Percentiles rank a stretch among this genome's conserved stretches.
Evolutionary conservation across 2,113 vertebrate species (phyloP).

Genomic region (Solenodon paradoxus): DNA sequence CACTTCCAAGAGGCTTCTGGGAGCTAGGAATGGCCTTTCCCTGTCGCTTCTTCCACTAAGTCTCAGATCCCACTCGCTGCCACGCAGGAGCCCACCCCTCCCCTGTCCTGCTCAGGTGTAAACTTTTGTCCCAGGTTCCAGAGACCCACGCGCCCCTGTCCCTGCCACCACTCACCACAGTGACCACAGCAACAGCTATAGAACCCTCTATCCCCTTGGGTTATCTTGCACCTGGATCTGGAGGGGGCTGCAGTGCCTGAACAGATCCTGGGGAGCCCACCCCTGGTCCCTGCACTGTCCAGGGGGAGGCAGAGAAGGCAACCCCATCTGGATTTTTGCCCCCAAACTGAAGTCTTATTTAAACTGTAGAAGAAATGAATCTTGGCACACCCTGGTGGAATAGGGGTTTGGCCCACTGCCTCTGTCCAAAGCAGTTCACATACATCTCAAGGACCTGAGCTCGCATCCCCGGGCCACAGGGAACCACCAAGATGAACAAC

Average conservation of each 20-base stretch:
- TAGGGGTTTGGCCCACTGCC: too few relatives aligned
- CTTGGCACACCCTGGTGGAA: too few relatives aligned
- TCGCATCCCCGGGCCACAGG: too few relatives aligned
- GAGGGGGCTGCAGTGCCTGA: background rate
- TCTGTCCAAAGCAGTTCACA: too few relatives aligned
- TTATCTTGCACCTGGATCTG: background rate
- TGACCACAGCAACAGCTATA: too few relatives aligned
- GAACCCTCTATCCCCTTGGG: background rate
- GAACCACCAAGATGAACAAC: too few relatives aligned
- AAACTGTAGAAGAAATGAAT: too few relatives aligned
- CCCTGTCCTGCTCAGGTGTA: background rate
- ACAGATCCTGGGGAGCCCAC: background rate
- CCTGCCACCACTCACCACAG: background rate
- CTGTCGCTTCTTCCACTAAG: background rate
- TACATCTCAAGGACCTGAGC: too few relatives aligned
- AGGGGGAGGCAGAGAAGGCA: background rate
- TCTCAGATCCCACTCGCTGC: background rate
- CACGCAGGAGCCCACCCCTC: background rate
- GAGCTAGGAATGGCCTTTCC: background rate
- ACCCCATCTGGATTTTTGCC: background rate
- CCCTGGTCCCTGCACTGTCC: background rate
- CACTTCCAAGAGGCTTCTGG: background rate
- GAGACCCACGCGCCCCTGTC: background rate
- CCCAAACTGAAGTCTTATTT: slow-evolving; percentile 38
- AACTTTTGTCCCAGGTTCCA: background rate